phyloP scores from a whole-genome alignment of 2,888 invertebrate genomes.

The Rhagonycha fulva region DNA sequence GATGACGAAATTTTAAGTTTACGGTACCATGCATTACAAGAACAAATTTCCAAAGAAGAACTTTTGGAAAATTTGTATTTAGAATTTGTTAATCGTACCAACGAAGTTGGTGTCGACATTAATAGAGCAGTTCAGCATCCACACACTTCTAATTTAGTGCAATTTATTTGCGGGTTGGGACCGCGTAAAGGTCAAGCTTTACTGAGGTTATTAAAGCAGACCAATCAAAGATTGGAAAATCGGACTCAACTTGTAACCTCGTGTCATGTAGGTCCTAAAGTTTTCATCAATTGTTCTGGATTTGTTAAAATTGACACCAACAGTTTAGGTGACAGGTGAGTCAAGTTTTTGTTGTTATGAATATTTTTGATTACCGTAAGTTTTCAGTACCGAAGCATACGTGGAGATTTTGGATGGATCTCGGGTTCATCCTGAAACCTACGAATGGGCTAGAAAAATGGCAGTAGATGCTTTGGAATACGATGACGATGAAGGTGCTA shows the following conservation, averaged over 20 bases:
- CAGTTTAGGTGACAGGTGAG: constrained; percentile 79
- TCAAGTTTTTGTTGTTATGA: not conserved
- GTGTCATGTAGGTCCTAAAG: constrained; percentile 95
- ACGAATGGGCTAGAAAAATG: constrained; percentile 99
- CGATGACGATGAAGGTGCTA: constrained; percentile 95
- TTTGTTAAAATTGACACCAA: constrained; percentile 98
- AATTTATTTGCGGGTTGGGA: constrained; percentile 96
- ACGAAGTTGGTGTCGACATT: constrained; percentile 97
- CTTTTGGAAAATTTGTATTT: constrained; percentile 82
- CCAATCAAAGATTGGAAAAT: constrained; percentile 90
- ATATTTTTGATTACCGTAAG: not conserved
- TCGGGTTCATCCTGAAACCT: constrained; percentile 97
- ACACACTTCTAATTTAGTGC: constrained; percentile 86
- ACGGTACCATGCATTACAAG: constrained; percentile 81
- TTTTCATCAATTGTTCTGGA: constrained; percentile 96
- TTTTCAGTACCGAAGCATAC: constrained; percentile 82
- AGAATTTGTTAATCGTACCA: constrained; percentile 93
- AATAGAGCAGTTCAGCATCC: constrained; percentile 90
- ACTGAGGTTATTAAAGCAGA: constrained; percentile 85
- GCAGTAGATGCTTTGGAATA: constrained; percentile 98
- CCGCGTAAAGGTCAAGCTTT: constrained; percentile 91
- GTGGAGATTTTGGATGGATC: constrained; percentile 97
- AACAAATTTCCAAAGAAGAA: constrained; percentile 82
- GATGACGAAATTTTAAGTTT: constrained; percentile 97
- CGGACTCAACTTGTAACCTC: constrained; percentile 93